phyloP scores from a whole-genome alignment of 2,888 invertebrate genomes.

The Patella depressa region DNA sequence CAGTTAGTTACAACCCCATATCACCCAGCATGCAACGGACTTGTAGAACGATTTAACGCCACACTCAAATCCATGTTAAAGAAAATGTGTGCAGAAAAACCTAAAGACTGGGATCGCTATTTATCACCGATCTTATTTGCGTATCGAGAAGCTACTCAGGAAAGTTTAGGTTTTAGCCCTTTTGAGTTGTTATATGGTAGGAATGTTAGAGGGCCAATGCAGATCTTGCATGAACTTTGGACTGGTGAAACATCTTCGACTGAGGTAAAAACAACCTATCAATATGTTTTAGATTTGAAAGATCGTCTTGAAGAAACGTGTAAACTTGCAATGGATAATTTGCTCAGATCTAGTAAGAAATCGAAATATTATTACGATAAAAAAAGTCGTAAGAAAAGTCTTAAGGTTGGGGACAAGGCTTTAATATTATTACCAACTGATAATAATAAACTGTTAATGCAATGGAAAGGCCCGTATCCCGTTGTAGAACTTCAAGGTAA shows the following conservation, averaged over 20 bases:
- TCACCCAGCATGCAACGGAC: constrained; percentile 30
- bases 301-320: too few relatives aligned
- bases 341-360: constrained; percentile 10
- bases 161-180: constrained; percentile 28
- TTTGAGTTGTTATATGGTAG: constrained; percentile 33
- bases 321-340: constrained; percentile 28
- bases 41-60: constrained; percentile 30
- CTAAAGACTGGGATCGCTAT: constrained; percentile 43
- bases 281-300: constrained; percentile 25
- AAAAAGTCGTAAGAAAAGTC: constrained; percentile 21
- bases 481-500: constrained; percentile 17
- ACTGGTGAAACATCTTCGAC: not conserved
- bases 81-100: constrained; percentile 34
- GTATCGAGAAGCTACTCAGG: constrained; percentile 33
- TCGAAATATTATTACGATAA: constrained; percentile 31
- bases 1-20: constrained; percentile 31
- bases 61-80: constrained; percentile 39
- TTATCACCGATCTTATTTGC: constrained; percentile 34
- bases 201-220: constrained; percentile 31
- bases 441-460: constrained; percentile 35
- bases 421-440: constrained; percentile 35
- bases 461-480: too few relatives aligned
- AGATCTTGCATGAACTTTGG: constrained; percentile 23
- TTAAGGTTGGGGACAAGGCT: constrained; percentile 32
- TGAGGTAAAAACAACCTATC: constrained; percentile 4